Evolutionary conservation across 1,140 invertebrate species (phyloP), one percentile per base, ranked within the genome.

Genomic region (Nephila pilipes): DNA sequence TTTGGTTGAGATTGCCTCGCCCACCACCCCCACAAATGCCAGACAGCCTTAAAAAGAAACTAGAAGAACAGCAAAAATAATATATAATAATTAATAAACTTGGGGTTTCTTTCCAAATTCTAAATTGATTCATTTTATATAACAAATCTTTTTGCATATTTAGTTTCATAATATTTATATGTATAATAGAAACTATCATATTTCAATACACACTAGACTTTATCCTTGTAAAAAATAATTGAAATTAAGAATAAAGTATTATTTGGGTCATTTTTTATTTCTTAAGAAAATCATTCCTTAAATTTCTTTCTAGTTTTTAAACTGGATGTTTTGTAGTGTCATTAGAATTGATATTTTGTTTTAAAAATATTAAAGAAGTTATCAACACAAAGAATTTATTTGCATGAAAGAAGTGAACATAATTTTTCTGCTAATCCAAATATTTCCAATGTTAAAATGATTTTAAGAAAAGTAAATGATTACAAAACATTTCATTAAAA

Each of bases 1-100:
- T 99, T 90, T 97, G 96, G 94, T 96, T 99, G 75, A 96, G 97
- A 94, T 97, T 99, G 96, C 99, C 99, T 85, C 97, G 99, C 94
- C 99, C 99, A 95, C 99, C 99, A 96, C 99, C 99, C 96, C 98
- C 99, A 95, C 97, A 98, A 95, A 99, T 99, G 99, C 99, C 99
- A 69, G 99, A 98, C 95, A 99, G 98, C 22, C 96, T 99, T 94
- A 98, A 98, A 95, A 97, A 97, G 96, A 98, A 98, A 95, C 95
- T 98, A 54, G 97, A 96, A 92, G 97, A 96, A 32, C 93, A 95
- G 81, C 95, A 96, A 94, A 94, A 95, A 85, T 96, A 95, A 94
- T 20, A 36, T 65, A 4, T 75, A 25, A 18, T 75, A 29, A 75
- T 75, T 36, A 75, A 75, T 75, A 75, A 75, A 75, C 32, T 29